Conservation (phyloP, 2,113 vertebrate genomes). For the Podarcis muralis region DNA sequence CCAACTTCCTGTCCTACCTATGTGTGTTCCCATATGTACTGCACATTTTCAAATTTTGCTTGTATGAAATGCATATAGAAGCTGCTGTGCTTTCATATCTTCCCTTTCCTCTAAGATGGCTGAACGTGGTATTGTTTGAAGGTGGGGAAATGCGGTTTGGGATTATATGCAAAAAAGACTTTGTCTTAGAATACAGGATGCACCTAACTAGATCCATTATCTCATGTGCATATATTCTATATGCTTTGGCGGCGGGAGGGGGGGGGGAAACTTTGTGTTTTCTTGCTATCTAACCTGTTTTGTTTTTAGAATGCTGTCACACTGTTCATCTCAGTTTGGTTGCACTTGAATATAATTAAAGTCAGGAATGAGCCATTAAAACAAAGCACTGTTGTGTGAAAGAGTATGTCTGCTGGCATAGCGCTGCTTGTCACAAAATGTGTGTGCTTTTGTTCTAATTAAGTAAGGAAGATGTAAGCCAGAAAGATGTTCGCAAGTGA, state of each 20-base stretch:
- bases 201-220: slow-evolving; percentile 24
- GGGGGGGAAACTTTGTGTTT: neutral
- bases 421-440: slow-evolving; percentile 44
- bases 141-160: fast-evolving
- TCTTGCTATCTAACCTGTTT: slow-evolving; percentile 33
- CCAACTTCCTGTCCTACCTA: slow-evolving; percentile 43
- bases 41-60: slow-evolving; percentile 10
- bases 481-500: slow-evolving; percentile 66
- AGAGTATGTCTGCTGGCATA: slow-evolving; percentile 63
- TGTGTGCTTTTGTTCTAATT: slow-evolving; percentile 68
- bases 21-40: neutral
- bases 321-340: slow-evolving; percentile 57
- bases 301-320: slow-evolving; percentile 32
- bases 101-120: neutral
- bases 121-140: neutral
- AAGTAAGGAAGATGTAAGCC: slow-evolving; percentile 68
- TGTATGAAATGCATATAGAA: neutral
- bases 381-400: slow-evolving; percentile 52
- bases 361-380: slow-evolving; percentile 58
- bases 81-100: fast-evolving
- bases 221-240: neutral
- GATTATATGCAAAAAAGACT: neutral
- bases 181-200: fast-evolving
- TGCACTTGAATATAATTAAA: slow-evolving; percentile 64
- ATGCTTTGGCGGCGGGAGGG: neutral